Base-by-base conservation (phyloP, 2,113 vertebrate genomes). In the Paracanthobrama guichenoti region DNA sequence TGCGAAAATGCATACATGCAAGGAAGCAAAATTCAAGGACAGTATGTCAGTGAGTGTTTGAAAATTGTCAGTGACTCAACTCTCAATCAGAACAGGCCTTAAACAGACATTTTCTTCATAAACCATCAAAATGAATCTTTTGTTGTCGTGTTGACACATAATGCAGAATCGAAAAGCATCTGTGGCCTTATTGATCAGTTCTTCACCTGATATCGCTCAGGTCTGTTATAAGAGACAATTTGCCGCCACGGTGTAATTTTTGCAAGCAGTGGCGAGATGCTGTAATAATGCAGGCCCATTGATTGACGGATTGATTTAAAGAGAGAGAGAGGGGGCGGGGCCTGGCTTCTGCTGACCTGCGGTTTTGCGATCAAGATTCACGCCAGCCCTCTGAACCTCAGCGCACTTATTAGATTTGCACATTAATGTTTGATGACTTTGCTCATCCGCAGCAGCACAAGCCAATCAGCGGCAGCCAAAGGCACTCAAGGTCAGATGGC, bases 351-450 rank as follows among this genome's bases (percentile, higher is more conserved):
- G 87, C 84, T 86, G 84, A 86, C 76, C 66, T 44, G 84, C 28
- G 62, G 71, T n/a, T 26, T 42, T 35, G 3, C 8, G 79, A 79
- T 83, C 66, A 80, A 16, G 46, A 67, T 86, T 77, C 66, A 81
- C 55, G 28, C 71, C 20, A 42, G 53, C 48, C 78, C 48, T 69
- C 44, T 79, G 50, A 79, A 75, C 82, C 87, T 87, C 77, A 67
- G 86, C 14, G 24, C 84, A 90, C 89, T 93, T 93, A 93, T 94
- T 93, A 92, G 91, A 93, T 93, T 93, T 91, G 83, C 1, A 90
- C 88, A 93, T 94, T 92, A 93, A 94, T 94, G 93, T 94, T 93
- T 94, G 92, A 94, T 94, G 91, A 92, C 88, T 92, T 87, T 84
- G 84, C 88, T 88, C 90, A 88, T 91, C 90, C 90, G 88, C 88